Percentiles rank a stretch among this genome's conserved stretches.
phyloP scores from a whole-genome alignment of 1,140 invertebrate genomes.

The Hyphantria cunea region DNA sequence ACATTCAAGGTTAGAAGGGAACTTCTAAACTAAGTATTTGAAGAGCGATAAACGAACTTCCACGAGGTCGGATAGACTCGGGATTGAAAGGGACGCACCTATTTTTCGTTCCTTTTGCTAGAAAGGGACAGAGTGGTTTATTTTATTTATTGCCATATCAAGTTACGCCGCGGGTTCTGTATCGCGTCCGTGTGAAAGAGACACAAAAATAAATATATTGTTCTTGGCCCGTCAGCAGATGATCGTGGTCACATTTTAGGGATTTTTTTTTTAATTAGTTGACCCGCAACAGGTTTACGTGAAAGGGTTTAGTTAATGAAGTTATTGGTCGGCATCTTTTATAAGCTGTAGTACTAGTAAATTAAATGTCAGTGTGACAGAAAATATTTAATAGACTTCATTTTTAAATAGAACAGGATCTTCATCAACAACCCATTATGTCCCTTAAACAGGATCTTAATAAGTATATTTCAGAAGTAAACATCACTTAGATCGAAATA shows the following conservation, averaged over 20 bases:
- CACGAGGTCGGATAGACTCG: constrained; percentile 54
- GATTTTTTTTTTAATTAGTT: constrained; percentile 50
- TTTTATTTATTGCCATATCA: constrained; percentile 79
- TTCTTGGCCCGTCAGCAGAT: constrained; percentile 41
- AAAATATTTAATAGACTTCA: too few relatives aligned
- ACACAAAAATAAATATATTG: constrained; percentile 48
- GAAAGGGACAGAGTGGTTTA: constrained; percentile 49
- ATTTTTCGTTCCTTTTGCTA: constrained; percentile 1
- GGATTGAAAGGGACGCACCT: constrained; percentile 39
- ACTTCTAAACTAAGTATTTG: constrained; percentile 74
- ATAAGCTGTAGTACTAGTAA: too few relatives aligned
- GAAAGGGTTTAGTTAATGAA: constrained; percentile 21
- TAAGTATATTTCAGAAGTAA: too few relatives aligned
- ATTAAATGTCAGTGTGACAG: too few relatives aligned
- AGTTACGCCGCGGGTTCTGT: constrained; percentile 54
- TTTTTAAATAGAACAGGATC: too few relatives aligned
- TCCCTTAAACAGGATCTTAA: too few relatives aligned
- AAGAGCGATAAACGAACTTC: constrained; percentile 67
- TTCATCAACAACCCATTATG: too few relatives aligned
- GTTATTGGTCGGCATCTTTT: not conserved
- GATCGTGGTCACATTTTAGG: constrained; percentile 44
- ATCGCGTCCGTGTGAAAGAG: constrained; percentile 52
- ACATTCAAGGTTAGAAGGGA: constrained; percentile 74
- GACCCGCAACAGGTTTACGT: constrained; percentile 34
- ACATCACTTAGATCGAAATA: too few relatives aligned